A percentile compares a stretch with the other conserved stretches of the same genome.
Conservation (phyloP, 2,113 vertebrate species). For the Chlorodrepanis virens region DNA sequence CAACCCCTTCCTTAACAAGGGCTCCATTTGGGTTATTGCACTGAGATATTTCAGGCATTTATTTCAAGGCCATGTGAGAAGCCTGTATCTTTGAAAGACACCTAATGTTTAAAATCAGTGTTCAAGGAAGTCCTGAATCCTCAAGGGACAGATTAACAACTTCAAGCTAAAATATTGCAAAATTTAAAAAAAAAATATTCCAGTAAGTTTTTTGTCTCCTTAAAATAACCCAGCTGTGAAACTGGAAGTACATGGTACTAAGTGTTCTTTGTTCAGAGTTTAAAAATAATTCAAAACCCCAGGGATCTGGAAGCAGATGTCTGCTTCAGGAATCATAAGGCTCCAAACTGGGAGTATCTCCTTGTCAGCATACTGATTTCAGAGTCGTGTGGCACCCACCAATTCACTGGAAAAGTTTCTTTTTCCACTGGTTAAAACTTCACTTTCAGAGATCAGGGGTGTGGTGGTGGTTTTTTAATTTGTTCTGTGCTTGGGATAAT, state of each 20-base stretch:
- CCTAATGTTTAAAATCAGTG: background rate
- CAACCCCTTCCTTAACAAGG: background rate
- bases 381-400: background rate
- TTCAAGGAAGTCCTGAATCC: conserved; percentile 12
- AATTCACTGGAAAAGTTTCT: background rate
- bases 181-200: background rate
- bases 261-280: conserved; percentile 62
- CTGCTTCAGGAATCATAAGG: conserved; percentile 18
- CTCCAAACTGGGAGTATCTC: background rate
- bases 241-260: conserved; percentile 49
- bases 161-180: conserved; percentile 11
- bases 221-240: conserved; percentile 62
- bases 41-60: background rate
- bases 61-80: background rate
- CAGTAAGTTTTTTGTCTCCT: conserved; percentile 1
- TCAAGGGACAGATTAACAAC: conserved; percentile 2
- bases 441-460: background rate
- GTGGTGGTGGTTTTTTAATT: background rate
- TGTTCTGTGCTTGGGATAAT: background rate
- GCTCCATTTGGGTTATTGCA: background rate
- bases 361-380: background rate
- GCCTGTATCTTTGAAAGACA: background rate
- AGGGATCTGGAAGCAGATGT: conserved; percentile 59
- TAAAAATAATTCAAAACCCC: conserved; percentile 50
- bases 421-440: background rate